phyloP scores from a whole-genome alignment of 2,113 vertebrate genomes.

The Tachycineta bicolor region DNA sequence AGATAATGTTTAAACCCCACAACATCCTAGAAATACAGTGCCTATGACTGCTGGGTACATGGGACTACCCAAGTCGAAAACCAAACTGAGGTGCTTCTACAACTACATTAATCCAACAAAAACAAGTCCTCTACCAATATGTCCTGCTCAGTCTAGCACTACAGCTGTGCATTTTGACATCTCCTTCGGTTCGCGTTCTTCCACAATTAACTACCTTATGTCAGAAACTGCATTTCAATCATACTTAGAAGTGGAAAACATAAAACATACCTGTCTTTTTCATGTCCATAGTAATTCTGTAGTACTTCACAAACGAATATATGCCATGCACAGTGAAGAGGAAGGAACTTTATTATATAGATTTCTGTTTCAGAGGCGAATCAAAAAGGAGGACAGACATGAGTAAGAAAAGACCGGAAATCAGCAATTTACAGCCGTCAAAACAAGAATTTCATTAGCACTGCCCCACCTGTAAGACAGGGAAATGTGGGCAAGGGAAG shows the following conservation, averaged over 20 bases:
- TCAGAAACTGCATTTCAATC: neutral
- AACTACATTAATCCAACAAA: neutral
- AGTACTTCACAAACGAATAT: neutral
- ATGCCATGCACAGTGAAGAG: neutral
- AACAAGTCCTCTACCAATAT: rapidly evolving
- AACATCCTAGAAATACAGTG: neutral
- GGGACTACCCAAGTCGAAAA: neutral
- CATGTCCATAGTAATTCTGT: neutral
- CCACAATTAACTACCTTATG: rapidly evolving
- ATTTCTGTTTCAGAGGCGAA: neutral
- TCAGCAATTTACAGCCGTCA: rapidly evolving
- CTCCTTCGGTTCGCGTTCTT: rapidly evolving
- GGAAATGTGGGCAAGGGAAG: neutral
- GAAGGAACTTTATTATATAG: neutral
- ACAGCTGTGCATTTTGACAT: neutral
- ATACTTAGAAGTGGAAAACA: rapidly evolving
- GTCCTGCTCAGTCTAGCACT: neutral
- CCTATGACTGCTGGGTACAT: neutral
- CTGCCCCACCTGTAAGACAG: neutral
- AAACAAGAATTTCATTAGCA: neutral
- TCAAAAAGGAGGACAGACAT: neutral
- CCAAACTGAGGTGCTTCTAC: neutral
- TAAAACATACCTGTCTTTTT: neutral
- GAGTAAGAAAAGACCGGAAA: neutral
- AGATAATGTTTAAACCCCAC: neutral